Percentiles rank a stretch among this genome's conserved stretches.
Evolutionary conservation across 2,797 vertebrate species (phyloP).

Genomic region (Cheirogaleus major): DNA sequence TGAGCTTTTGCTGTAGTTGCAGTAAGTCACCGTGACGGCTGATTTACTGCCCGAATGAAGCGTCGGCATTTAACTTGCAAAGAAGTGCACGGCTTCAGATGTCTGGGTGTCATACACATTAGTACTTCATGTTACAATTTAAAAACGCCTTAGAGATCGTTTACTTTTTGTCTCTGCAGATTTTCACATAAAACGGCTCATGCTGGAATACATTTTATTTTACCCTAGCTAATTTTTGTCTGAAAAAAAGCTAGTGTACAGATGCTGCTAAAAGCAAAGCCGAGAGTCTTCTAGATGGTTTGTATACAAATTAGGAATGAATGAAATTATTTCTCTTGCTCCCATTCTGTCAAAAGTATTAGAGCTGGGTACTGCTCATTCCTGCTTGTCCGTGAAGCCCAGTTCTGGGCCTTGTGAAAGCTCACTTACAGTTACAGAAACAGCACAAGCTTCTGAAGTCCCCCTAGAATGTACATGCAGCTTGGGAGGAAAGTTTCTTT

Average conservation of each 20-base stretch:
- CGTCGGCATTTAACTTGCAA: constrained; percentile 30
- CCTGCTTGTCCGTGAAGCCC: background rate
- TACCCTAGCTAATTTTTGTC: background rate
- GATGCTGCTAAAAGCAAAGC: background rate
- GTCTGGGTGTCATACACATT: background rate
- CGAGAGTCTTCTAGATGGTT: background rate
- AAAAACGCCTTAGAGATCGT: constrained; percentile 39
- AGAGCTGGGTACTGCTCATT: background rate
- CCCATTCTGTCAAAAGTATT: background rate
- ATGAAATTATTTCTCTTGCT: background rate
- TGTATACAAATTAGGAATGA: background rate
- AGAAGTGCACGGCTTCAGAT: constrained; percentile 19
- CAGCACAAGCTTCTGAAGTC: background rate
- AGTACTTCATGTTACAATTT: background rate
- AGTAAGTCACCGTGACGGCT: background rate
- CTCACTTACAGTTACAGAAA: background rate
- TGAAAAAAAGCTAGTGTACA: background rate
- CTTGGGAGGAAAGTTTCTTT: background rate
- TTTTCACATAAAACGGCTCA: background rate
- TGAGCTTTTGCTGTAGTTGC: background rate
- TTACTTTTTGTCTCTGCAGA: constrained; percentile 46
- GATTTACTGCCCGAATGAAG: background rate
- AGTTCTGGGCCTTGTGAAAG: background rate
- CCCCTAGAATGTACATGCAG: background rate
- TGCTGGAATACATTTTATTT: background rate